phyloP scores from a whole-genome alignment of 2,113 vertebrate species.

The Columbina picui region DNA sequence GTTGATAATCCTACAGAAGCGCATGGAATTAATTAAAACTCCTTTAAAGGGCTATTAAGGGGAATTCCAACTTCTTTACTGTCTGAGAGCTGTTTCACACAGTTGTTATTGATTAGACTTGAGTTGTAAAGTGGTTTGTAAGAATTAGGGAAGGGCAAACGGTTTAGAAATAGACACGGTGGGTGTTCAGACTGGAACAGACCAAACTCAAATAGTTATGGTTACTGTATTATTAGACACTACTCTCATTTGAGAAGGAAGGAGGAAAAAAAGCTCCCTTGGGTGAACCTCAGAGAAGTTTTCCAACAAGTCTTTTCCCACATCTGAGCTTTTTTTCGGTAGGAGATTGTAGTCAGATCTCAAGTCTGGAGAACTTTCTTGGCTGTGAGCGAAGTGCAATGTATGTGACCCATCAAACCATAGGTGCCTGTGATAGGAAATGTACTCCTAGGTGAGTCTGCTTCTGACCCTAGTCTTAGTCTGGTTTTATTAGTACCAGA shows the following conservation, averaged over 20 bases:
- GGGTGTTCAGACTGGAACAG: conserved; percentile 61
- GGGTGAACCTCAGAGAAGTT: not conserved
- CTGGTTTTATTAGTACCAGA: conserved; percentile 23
- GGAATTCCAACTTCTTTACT: conserved; percentile 68
- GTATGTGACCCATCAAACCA: conserved; percentile 56
- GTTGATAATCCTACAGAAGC: conserved; percentile 70
- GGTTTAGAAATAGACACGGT: conserved; percentile 60
- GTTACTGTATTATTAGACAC: conserved; percentile 10
- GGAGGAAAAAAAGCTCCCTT: not conserved
- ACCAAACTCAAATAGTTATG: conserved; percentile 19
- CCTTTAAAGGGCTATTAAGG: conserved; percentile 71
- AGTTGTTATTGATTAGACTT: conserved; percentile 76
- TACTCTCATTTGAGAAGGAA: not conserved
- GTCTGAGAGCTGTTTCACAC: conserved; percentile 70
- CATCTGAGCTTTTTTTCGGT: not conserved
- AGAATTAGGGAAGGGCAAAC: conserved; percentile 64
- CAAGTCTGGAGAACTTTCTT: not conserved
- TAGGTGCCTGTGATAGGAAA: conserved; percentile 42
- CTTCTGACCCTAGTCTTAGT: not conserved
- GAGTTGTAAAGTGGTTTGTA: conserved; percentile 69
- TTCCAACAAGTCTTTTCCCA: not conserved
- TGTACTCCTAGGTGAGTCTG: conserved; percentile 3
- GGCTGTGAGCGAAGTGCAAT: not conserved
- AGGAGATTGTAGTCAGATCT: not conserved
- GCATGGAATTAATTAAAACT: conserved; percentile 76